phyloP scores from a whole-genome alignment of 1,140 invertebrate genomes.

The Zaprionus davidi region DNA sequence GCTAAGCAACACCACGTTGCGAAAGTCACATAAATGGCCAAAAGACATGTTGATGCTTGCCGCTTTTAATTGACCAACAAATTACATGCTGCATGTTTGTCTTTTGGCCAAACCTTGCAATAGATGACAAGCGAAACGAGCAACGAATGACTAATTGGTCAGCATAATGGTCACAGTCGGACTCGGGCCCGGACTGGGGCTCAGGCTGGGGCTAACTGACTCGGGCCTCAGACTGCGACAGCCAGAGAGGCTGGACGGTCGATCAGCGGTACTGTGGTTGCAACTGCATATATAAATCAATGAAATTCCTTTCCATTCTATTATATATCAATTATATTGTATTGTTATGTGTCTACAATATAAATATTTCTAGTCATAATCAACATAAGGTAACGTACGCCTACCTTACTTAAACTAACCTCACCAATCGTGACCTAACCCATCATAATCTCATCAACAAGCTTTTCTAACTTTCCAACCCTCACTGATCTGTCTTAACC shows the following conservation, averaged over 20 bases:
- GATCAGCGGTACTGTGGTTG: conserved; percentile 29
- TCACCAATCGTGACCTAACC: neutral
- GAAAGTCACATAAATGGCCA: conserved; percentile 68
- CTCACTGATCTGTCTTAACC: neutral
- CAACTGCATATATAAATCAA: neutral
- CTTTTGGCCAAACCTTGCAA: conserved; percentile 66
- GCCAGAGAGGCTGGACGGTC: conserved; percentile 20
- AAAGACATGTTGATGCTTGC: conserved; percentile 61
- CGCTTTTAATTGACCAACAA: conserved; percentile 81
- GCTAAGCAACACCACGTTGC: conserved; percentile 60
- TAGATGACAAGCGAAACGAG: conserved; percentile 76
- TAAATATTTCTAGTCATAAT: no score
- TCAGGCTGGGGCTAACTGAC: neutral
- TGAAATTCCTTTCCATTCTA: neutral
- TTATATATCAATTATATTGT: no score
- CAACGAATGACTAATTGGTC: conserved; percentile 77
- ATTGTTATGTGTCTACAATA: no score
- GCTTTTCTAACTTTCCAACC: neutral
- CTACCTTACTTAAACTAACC: neutral
- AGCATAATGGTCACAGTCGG: conserved; percentile 72
- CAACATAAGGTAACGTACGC: no score
- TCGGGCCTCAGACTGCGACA: conserved; percentile 4
- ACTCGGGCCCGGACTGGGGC: conserved; percentile 3
- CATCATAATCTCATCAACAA: no score
- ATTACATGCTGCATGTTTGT: conserved; percentile 73